A percentile compares a stretch with the other conserved stretches of the same genome.
These are phyloP conservation scores for Tyrophagus putrescentiae DNA, from an alignment of 1,140 invertebrate genomes.

Conservation along the genomic window DNA sequence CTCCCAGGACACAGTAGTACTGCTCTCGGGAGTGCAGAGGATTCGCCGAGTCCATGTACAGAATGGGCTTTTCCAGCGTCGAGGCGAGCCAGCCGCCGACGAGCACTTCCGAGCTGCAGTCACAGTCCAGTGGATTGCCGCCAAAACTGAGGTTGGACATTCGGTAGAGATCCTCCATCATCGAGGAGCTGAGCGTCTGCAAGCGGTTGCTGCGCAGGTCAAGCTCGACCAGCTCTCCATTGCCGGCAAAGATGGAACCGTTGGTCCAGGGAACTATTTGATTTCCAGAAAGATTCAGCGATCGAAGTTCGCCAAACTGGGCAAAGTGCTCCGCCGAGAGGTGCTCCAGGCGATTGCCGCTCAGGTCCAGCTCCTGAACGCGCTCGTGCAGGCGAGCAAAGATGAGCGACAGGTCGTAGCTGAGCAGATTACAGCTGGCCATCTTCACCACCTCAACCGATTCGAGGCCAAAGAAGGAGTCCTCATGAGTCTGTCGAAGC, in stretches of 20 bases:
- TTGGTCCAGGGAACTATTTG: slow-evolving; percentile 17
- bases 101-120: not conserved
- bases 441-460: slow-evolving; percentile 18
- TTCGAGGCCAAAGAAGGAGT: slow-evolving; percentile 22
- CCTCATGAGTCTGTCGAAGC: slow-evolving; percentile 19
- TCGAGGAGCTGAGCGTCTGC: not conserved
- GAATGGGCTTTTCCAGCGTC: not conserved
- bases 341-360: slow-evolving; percentile 8
- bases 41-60: not conserved
- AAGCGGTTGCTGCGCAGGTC: slow-evolving; percentile 19
- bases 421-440: slow-evolving; percentile 14
- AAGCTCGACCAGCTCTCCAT: slow-evolving; percentile 17
- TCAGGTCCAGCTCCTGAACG: slow-evolving; percentile 17
- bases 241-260: slow-evolving; percentile 12
- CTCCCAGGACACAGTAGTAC: not conserved
- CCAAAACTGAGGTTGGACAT: slow-evolving; percentile 18
- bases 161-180: slow-evolving; percentile 20
- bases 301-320: slow-evolving; percentile 16
- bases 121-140: slow-evolving; percentile 17
- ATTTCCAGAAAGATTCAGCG: slow-evolving; percentile 21
- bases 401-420: slow-evolving; percentile 4
- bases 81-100: not conserved
- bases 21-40: slow-evolving; percentile 1
- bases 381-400: slow-evolving; percentile 20
- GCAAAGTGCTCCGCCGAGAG: not conserved